Conservation (phyloP, 1,140 invertebrate genomes). For the Cyclargus thomasi region DNA sequence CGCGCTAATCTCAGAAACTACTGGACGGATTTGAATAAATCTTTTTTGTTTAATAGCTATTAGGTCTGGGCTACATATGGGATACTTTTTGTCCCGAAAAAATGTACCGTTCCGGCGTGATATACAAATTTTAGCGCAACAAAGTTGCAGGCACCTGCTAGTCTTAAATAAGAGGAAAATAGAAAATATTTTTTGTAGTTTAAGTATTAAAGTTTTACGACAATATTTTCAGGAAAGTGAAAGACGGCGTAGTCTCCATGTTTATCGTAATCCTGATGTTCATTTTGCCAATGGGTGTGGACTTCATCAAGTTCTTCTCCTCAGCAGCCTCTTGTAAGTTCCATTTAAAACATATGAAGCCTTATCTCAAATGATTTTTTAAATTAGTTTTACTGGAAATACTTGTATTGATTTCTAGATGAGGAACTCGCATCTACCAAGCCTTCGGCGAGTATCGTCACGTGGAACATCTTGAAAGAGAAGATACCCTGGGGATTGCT, state of each 20-base stretch:
- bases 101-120: too few species aligned
- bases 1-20: too few species aligned
- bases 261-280: slow-evolving; percentile 88
- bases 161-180: too few species aligned
- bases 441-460: slow-evolving; percentile 80
- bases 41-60: too few species aligned
- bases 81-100: too few species aligned
- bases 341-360: too few species aligned
- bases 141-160: too few species aligned
- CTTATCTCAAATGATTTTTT: neutral
- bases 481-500: slow-evolving; percentile 88
- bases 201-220: too few species aligned
- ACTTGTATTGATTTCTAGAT: slow-evolving; percentile 39
- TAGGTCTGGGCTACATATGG: too few species aligned
- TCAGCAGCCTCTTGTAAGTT: slow-evolving; percentile 52
- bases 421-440: slow-evolving; percentile 71
- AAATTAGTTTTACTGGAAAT: neutral
- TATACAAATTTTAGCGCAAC: too few species aligned
- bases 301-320: slow-evolving; percentile 82
- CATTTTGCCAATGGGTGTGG: slow-evolving; percentile 84
- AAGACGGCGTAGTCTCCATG: slow-evolving; percentile 89
- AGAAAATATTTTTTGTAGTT: too few species aligned
- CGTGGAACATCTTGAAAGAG: slow-evolving; percentile 86
- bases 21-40: too few species aligned
- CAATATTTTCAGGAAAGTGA: slow-evolving; percentile 76